These are phyloP conservation scores for Hipposideros armiger DNA, from an alignment of 2,113 vertebrate genomes.

Conservation along the genomic window DNA sequence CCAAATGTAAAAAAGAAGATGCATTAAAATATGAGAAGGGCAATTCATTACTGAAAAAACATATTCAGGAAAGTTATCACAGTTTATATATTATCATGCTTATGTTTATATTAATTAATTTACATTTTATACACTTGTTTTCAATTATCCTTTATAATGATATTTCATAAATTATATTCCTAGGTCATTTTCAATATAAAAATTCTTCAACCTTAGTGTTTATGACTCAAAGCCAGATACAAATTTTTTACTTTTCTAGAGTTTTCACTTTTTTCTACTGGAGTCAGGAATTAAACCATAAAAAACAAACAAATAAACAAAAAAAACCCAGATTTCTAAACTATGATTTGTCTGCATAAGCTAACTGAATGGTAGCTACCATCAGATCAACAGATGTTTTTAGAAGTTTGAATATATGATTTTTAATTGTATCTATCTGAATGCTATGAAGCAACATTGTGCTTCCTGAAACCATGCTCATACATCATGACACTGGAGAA, in stretches of 20 bases:
- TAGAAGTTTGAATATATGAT: not conserved
- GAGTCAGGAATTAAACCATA: not conserved
- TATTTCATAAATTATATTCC: not conserved
- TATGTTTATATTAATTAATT: conserved; percentile 2
- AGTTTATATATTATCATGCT: not conserved
- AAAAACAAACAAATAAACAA: not conserved
- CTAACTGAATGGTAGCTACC: conserved; percentile 19
- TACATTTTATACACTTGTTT: not conserved
- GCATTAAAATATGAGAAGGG: not conserved
- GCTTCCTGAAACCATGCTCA: not conserved
- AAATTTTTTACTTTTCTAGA: not conserved
- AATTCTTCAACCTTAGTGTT: not conserved
- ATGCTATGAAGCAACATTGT: conserved; percentile 36
- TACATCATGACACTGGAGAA: conserved; percentile 7
- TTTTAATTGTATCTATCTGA: conserved; percentile 37
- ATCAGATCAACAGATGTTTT: not conserved
- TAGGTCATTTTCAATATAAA: not conserved
- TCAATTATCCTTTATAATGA: not conserved
- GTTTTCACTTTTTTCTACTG: not conserved
- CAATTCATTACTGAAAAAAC: not conserved
- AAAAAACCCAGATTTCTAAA: not conserved
- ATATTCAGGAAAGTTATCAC: not conserved
- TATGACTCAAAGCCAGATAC: not conserved
- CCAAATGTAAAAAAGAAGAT: not conserved
- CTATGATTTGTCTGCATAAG: not conserved